Evolutionary conservation across 2,888 invertebrate species (phyloP).

Genomic region (Torymus texanus): DNA sequence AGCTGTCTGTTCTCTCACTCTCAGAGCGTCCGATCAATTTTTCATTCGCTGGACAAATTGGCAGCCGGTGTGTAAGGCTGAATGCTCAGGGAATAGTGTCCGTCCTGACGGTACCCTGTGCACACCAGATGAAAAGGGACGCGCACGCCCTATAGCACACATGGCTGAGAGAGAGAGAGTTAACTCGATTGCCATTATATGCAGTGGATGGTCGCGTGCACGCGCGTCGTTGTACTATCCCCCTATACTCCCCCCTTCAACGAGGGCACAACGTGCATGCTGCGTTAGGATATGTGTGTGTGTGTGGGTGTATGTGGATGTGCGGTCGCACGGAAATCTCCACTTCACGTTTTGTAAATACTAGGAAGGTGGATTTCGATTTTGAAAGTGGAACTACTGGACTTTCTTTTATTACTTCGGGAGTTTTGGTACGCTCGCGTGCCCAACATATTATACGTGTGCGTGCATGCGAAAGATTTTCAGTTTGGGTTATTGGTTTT

Average conservation of each 20-base stretch:
- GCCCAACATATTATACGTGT: no score
- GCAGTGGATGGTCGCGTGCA: neutral
- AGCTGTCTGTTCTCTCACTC: no score
- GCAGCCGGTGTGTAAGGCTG: constrained; percentile 36
- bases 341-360: neutral
- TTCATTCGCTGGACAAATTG: constrained; percentile 59
- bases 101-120: neutral
- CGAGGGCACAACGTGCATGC: no score
- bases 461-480: no score
- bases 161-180: neutral
- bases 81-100: constrained; percentile 6
- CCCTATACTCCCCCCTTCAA: no score
- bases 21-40: constrained; percentile 56
- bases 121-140: constrained; percentile 5
- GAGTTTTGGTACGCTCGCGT: no score
- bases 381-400: no score
- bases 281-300: neutral
- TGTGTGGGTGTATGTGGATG: neutral
- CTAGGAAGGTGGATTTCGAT: no score
- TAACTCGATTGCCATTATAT: constrained; percentile 24
- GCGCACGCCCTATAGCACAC: no score
- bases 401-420: no score
- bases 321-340: neutral
- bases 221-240: neutral
- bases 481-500: no score